Evolutionary conservation across 2,888 invertebrate species (phyloP).

Genomic region (Hypena proboscidalis): DNA sequence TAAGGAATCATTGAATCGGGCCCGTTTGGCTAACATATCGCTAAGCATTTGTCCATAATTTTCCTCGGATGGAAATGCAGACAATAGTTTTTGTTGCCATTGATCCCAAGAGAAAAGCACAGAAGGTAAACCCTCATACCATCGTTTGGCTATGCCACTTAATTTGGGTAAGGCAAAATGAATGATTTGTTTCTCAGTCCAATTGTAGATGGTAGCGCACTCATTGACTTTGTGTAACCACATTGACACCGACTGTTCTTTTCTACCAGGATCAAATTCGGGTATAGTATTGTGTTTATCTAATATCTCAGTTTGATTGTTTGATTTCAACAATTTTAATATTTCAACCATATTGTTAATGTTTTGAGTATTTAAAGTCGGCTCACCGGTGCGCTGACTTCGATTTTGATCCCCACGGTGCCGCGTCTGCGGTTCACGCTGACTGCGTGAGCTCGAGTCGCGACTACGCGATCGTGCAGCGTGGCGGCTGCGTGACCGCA

Average conservation of each 20-base stretch:
- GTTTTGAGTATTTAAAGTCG: too few species aligned
- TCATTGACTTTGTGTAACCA: slow-evolving; percentile 23
- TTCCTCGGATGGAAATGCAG: slow-evolving; percentile 32
- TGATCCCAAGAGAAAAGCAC: slow-evolving; percentile 31
- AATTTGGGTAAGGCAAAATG: slow-evolving; percentile 35
- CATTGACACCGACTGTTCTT: slow-evolving; percentile 13
- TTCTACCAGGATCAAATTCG: slow-evolving; percentile 12
- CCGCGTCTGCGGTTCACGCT: too few species aligned
- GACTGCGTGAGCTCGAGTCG: too few species aligned
- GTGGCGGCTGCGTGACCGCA: too few species aligned
- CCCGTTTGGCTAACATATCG: slow-evolving; percentile 24
- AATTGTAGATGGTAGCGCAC: slow-evolving; percentile 28
- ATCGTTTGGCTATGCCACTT: slow-evolving; percentile 30
- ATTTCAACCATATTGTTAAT: too few species aligned
- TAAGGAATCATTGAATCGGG: neutral
- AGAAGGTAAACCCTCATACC: slow-evolving; percentile 30
- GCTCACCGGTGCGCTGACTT: too few species aligned
- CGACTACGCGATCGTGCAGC: too few species aligned
- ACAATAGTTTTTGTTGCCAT: slow-evolving; percentile 33
- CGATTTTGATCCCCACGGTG: too few species aligned
- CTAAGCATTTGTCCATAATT: slow-evolving; percentile 26
- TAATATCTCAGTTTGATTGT: too few species aligned
- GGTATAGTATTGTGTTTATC: too few species aligned
- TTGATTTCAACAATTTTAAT: too few species aligned
- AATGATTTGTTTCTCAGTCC: slow-evolving; percentile 27